Percentiles rank a stretch among this genome's conserved stretches.
These are phyloP conservation scores for Heliconius aoede DNA, from an alignment of 2,888 invertebrate genomes.

Conservation along the genomic window DNA sequence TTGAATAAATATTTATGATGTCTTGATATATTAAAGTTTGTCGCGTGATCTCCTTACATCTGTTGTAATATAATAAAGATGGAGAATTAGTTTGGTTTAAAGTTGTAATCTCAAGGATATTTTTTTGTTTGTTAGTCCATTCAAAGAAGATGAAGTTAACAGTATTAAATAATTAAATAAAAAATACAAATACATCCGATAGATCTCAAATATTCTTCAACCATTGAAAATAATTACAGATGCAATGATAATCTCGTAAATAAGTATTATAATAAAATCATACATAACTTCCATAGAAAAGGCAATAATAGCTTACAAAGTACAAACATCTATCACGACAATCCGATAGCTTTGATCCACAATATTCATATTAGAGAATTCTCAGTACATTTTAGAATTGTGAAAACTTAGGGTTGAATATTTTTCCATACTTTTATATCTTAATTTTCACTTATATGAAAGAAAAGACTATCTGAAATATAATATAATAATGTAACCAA, in stretches of 20 bases:
- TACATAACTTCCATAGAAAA: neutral
- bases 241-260: neutral
- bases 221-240: neutral
- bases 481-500: neutral
- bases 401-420: conserved; percentile 9
- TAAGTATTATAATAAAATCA: conserved; percentile 5
- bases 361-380: conserved; percentile 42
- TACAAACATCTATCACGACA: conserved; percentile 39
- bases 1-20: neutral
- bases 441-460: neutral
- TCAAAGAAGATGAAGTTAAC: neutral
- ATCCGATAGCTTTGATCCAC: conserved; percentile 37
- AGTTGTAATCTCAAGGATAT: neutral
- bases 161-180: neutral
- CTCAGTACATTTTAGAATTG: conserved; percentile 21
- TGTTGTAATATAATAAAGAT: no score
- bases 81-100: neutral
- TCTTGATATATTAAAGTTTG: neutral
- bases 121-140: neutral
- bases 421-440: conserved; percentile 8
- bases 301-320: conserved; percentile 8
- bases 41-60: neutral
- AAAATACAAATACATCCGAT: neutral
- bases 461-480: neutral
- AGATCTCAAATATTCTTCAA: neutral